Evolutionary conservation across 1,140 invertebrate species (phyloP).

Genomic region (Delia radicum): DNA sequence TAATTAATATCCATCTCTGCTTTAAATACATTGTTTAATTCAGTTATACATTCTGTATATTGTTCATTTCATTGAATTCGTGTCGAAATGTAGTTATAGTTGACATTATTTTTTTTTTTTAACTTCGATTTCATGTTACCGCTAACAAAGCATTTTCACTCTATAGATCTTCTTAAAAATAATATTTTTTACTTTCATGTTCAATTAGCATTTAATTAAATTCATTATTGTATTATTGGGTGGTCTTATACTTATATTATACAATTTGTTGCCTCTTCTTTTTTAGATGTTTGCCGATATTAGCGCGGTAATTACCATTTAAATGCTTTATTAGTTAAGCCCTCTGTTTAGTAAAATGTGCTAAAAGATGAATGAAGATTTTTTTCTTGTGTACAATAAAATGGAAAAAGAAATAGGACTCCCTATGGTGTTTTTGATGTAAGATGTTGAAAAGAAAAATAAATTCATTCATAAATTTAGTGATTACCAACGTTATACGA

Average conservation of each 20-base stretch:
- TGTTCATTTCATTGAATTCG: neutral
- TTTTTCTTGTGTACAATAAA: neutral
- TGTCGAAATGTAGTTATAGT: neutral
- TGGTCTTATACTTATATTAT: neutral
- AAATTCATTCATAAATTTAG: neutral
- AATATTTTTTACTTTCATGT: neutral
- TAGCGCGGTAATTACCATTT: neutral
- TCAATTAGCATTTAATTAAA: constrained; percentile 5
- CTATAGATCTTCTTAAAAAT: neutral
- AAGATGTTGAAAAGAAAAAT: neutral
- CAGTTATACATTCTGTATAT: neutral
- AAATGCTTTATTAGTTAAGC: neutral
- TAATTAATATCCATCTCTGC: too few species aligned
- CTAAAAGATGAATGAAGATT: neutral
- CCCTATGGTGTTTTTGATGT: neutral
- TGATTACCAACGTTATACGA: neutral
- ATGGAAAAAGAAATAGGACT: neutral
- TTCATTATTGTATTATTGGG: neutral
- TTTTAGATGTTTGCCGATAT: neutral
- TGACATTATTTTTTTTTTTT: neutral
- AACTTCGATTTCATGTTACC: neutral
- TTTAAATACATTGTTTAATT: neutral
- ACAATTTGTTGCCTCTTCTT: neutral
- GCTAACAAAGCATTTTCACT: neutral
- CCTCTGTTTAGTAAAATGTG: neutral